These are phyloP conservation scores for Chrysomela aeneicollis DNA, from an alignment of 2,888 invertebrate species.

Conservation along the genomic window DNA sequence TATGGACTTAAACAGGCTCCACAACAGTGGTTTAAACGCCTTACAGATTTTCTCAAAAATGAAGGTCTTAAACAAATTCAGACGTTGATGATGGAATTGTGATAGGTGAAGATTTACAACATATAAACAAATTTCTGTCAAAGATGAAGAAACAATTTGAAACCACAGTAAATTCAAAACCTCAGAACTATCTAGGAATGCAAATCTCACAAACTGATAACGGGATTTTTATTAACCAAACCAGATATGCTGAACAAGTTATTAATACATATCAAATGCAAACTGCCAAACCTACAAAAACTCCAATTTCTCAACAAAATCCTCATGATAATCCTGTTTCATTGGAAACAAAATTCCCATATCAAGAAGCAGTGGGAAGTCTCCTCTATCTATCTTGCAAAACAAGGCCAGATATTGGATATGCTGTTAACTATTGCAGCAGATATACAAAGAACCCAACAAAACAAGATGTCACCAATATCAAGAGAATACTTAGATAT, in stretches of 20 bases:
- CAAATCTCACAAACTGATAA: not conserved
- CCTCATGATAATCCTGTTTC: constrained; percentile 9
- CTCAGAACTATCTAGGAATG: constrained; percentile 7
- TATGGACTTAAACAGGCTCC: constrained; percentile 18
- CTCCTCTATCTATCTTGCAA: constrained; percentile 20
- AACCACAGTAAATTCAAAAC: not conserved
- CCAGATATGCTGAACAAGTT: constrained; percentile 4
- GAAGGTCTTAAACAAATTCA: not conserved
- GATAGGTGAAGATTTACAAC: not conserved
- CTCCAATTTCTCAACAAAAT: constrained; percentile 7
- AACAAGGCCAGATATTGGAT: constrained; percentile 26
- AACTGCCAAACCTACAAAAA: not conserved
- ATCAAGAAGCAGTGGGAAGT: constrained; percentile 25
- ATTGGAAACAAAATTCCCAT: constrained; percentile 22
- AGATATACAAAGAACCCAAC: constrained; percentile 19
- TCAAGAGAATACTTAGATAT: constrained; percentile 21
- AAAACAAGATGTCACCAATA: constrained; percentile 14
- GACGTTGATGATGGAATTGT: constrained; percentile 1
- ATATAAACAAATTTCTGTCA: not conserved
- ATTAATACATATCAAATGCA: not conserved
- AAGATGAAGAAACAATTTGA: not conserved
- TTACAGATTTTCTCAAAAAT: not conserved
- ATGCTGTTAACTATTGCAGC: too few species aligned
- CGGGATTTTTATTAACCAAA: constrained; percentile 2
- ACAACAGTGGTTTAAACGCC: not conserved